A percentile compares a stretch with the other conserved stretches of the same genome.
Conservation (phyloP, 2,888 invertebrate genomes). For the Podotricha telesiphe region DNA sequence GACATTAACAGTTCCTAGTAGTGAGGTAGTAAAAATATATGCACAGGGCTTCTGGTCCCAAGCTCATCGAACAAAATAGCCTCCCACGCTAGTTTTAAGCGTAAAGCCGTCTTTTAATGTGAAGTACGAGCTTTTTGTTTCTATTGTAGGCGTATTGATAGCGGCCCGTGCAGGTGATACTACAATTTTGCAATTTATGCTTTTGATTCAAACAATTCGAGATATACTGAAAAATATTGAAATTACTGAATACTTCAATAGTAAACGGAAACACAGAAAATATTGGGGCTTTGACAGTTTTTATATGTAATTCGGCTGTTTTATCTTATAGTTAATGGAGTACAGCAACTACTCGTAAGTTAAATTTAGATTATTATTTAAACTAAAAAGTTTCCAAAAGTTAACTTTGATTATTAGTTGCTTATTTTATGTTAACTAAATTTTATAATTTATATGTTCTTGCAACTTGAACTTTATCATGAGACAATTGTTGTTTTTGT, state of each 20-base stretch:
- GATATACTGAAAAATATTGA: not conserved
- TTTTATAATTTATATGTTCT: not conserved
- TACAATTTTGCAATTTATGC: not conserved
- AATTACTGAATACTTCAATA: not conserved
- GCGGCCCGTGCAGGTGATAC: conserved; percentile 53
- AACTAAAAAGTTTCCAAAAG: too few relatives aligned
- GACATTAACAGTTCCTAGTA: conserved; percentile 73
- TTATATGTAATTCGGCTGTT: too few relatives aligned
- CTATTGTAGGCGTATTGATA: conserved; percentile 53
- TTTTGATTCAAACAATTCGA: too few relatives aligned
- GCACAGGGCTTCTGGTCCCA: conserved; percentile 48
- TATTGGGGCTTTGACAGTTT: too few relatives aligned
- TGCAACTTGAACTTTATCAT: not conserved
- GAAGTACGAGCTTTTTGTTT: conserved; percentile 65
- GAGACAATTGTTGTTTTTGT: not conserved
- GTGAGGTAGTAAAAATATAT: conserved; percentile 64
- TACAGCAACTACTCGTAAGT: too few relatives aligned
- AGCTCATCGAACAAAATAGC: conserved; percentile 55
- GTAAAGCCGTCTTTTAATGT: conserved; percentile 48
- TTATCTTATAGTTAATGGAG: too few relatives aligned
- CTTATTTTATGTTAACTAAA: too few relatives aligned
- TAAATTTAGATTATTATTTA: too few relatives aligned
- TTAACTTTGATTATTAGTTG: too few relatives aligned
- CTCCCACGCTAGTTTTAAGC: conserved; percentile 68
- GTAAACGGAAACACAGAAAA: not conserved